Base-by-base conservation (phyloP, 2,797 vertebrate genomes). In the Falco peregrinus region DNA sequence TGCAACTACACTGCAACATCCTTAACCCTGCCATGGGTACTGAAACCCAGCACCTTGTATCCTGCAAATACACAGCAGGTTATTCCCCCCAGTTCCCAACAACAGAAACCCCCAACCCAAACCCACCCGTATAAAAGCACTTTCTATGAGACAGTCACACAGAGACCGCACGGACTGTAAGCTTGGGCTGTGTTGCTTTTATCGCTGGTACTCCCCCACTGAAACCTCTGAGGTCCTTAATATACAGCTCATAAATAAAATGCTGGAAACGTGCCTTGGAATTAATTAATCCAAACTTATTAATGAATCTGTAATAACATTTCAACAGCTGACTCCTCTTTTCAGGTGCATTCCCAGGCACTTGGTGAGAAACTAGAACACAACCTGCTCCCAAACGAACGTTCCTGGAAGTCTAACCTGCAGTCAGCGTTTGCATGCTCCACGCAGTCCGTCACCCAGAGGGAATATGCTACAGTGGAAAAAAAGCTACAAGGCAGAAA, bases 241-340 rank as follows among this genome's bases (percentile, higher is more conserved):
- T 67, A 82, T 45, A 74, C 39, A 37, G 54, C 77, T 93, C 57
- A 37, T 95, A 91, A 97, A 97, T 86, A 95, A 97, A 89, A 95
- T 87, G 75, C 59, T 84, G 57, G 61, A 91, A 89, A 87, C 7
- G 5, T 81, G 67, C 88, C 77, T 74, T 50, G 65, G 31, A 84
- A 94, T 94, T 95, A 95, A 93, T 89, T 89, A 70, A 56, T 89
- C 28, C 45, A 65, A 56, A 92, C 47, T 80, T 83, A 83, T 33
- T 90, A 84, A 86, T 61, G 57, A 78, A 84, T 41, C 29, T 53
- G 57, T 75, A 80, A n/a, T 95, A 96, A 89, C 80, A 73, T 94
- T 79, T 56, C 63, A 95, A 78, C 57, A 94, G 75, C 48, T 95
- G 91, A 83, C 18, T 92, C 69, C 88, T 56, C 87, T 68, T 74